Percentiles rank a stretch among this genome's conserved stretches.
These are phyloP conservation scores for Tigriopus californicus DNA, from an alignment of 2,888 invertebrate species.

Conservation along the genomic window DNA sequence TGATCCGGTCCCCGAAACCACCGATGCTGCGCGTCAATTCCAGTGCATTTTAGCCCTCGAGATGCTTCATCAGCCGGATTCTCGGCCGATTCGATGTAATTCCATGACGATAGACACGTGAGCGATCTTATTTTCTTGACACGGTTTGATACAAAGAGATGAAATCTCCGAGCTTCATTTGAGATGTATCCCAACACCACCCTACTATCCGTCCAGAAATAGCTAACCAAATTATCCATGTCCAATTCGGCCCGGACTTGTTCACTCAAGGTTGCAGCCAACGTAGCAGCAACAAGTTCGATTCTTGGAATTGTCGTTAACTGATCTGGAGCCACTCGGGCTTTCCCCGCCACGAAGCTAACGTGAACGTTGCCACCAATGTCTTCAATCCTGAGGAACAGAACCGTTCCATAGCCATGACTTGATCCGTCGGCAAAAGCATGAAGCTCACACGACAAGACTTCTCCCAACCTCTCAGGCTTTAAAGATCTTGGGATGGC, in stretches of 20 bases:
- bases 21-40: not conserved
- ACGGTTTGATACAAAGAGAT: slow-evolving; percentile 9
- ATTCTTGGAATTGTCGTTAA: slow-evolving; percentile 2
- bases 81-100: not conserved
- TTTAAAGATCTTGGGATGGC: too few species aligned
- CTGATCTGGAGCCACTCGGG: not conserved
- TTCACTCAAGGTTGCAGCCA: not conserved
- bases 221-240: not conserved
- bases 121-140: not conserved
- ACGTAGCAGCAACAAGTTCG: not conserved
- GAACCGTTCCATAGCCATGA: too few species aligned
- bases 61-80: slow-evolving; percentile 9
- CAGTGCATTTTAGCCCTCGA: not conserved
- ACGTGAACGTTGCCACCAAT: too few species aligned
- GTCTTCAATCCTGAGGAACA: too few species aligned
- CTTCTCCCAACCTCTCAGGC: too few species aligned
- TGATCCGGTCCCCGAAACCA: slow-evolving; percentile 1
- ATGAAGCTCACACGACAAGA: too few species aligned
- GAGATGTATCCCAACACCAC: slow-evolving; percentile 11
- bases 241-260: not conserved
- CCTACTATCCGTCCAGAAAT: slow-evolving; percentile 16
- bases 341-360: too few species aligned
- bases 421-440: too few species aligned
- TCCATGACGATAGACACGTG: not conserved
- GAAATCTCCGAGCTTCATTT: slow-evolving; percentile 11